Evolutionary conservation across 2,797 vertebrate species (phyloP).

Genomic region (Cryptoblepharus egeriae): DNA sequence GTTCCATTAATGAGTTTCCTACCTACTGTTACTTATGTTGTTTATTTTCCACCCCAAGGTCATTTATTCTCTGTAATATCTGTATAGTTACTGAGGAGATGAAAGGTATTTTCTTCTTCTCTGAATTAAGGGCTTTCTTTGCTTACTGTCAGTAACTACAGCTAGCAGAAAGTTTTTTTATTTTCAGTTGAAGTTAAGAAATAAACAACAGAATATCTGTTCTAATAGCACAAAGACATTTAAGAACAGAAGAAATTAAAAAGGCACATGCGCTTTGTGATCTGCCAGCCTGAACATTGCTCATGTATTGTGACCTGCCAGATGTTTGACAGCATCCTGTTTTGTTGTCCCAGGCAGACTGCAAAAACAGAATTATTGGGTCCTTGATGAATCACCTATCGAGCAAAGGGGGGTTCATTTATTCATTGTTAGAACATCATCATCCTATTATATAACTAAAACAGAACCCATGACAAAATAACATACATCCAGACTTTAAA

Average conservation of each 20-base stretch:
- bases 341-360: not conserved
- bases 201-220: conserved; percentile 27
- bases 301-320: not conserved
- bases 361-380: not conserved
- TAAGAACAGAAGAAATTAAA: not conserved
- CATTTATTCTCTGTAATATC: conserved; percentile 7
- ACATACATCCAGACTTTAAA: too few species aligned
- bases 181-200: conserved; percentile 11
- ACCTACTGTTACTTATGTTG: not conserved
- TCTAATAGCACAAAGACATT: not conserved
- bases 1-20: conserved; percentile 28
- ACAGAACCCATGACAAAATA: too few species aligned
- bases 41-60: conserved; percentile 9
- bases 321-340: not conserved
- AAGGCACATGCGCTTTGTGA: not conserved
- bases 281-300: not conserved
- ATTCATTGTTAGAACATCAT: not conserved
- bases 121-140: not conserved
- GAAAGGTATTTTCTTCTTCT: not conserved
- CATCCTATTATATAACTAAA: too few species aligned
- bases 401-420: not conserved
- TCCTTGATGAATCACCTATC: not conserved
- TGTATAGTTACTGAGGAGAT: not conserved
- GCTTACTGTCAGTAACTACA: not conserved
- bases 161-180: not conserved